Percentiles rank a stretch among this genome's conserved stretches.
These are phyloP conservation scores for Nautilus pompilius DNA, from an alignment of 1,140 invertebrate genomes.

Conservation along the genomic window DNA sequence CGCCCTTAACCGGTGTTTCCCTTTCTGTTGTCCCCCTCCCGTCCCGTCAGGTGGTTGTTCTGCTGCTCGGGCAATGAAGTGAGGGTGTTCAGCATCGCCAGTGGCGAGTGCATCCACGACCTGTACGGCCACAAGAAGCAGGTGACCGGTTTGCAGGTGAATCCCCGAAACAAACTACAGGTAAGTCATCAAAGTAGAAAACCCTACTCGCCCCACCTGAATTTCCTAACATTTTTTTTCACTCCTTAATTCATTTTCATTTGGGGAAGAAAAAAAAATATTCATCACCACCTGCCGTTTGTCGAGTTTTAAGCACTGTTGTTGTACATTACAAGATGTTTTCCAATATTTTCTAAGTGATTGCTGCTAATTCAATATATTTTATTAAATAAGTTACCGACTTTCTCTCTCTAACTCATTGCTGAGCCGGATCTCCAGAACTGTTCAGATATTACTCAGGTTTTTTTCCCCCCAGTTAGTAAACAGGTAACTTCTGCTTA, in stretches of 20 bases:
- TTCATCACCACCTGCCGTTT: neutral
- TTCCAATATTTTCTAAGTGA: no score
- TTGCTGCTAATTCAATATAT: no score
- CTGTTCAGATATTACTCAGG: no score
- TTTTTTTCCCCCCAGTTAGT: no score
- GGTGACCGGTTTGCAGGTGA: slow-evolving; percentile 30
- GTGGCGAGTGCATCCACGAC: slow-evolving; percentile 31
- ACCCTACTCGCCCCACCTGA: neutral
- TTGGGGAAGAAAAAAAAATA: neutral
- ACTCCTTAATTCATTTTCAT: no score
- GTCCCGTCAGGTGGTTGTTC: slow-evolving; percentile 35
- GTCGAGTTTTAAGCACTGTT: neutral
- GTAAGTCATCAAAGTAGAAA: slow-evolving; percentile 5
- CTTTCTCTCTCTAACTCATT: no score
- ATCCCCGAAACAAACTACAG: slow-evolving; percentile 35
- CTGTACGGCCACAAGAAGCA: slow-evolving; percentile 22
- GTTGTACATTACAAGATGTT: no score
- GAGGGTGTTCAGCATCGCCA: slow-evolving; percentile 28
- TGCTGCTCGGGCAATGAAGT: slow-evolving; percentile 24
- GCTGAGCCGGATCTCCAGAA: no score
- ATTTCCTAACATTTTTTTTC: neutral
- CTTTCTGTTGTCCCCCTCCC: no score
- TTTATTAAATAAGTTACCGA: no score
- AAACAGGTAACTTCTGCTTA: no score
- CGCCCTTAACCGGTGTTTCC: no score